A percentile compares a stretch with the other conserved stretches of the same genome.
Conservation (phyloP, 2,888 invertebrate species). For the Synanthedon tipuliformis region DNA sequence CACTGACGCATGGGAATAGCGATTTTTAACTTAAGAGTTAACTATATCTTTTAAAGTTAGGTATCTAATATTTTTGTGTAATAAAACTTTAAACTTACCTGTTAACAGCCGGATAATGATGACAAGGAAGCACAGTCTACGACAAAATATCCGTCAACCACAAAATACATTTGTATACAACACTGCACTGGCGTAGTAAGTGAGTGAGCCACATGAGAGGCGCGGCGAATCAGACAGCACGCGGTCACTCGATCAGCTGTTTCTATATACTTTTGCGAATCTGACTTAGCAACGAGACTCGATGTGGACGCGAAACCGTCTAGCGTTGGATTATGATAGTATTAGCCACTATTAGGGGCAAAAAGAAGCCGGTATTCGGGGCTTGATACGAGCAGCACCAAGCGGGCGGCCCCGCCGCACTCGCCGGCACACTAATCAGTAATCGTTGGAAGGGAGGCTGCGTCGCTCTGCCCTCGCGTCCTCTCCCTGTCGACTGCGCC, state of each 20-base stretch:
- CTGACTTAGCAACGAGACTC: neutral
- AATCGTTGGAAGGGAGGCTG: constrained; percentile 71
- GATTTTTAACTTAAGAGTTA: too few relatives aligned
- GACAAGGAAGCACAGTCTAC: constrained; percentile 23
- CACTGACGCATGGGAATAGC: too few relatives aligned
- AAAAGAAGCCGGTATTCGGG: constrained; percentile 13
- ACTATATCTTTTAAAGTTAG: too few relatives aligned
- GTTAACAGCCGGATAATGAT: constrained; percentile 2
- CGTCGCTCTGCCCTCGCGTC: constrained; percentile 37
- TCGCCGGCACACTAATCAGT: constrained; percentile 70
- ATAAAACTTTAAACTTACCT: constrained; percentile 3
- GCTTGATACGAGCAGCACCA: constrained; percentile 32
- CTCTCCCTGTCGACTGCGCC: constrained; percentile 18
- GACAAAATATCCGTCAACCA: constrained; percentile 41
- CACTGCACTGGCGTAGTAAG: constrained; percentile 53
- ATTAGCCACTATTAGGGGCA: neutral
- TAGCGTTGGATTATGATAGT: neutral
- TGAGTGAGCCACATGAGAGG: constrained; percentile 42
- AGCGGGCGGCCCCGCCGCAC: constrained; percentile 56
- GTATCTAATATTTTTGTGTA: too few relatives aligned
- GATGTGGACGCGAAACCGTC: neutral
- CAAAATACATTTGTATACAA: constrained; percentile 43
- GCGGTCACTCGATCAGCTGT: constrained; percentile 36
- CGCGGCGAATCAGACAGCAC: constrained; percentile 37
- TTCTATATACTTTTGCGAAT: neutral